These are phyloP conservation scores for Calcarius lapponicus DNA, from an alignment of 2,797 vertebrate species.

Conservation along the genomic window DNA sequence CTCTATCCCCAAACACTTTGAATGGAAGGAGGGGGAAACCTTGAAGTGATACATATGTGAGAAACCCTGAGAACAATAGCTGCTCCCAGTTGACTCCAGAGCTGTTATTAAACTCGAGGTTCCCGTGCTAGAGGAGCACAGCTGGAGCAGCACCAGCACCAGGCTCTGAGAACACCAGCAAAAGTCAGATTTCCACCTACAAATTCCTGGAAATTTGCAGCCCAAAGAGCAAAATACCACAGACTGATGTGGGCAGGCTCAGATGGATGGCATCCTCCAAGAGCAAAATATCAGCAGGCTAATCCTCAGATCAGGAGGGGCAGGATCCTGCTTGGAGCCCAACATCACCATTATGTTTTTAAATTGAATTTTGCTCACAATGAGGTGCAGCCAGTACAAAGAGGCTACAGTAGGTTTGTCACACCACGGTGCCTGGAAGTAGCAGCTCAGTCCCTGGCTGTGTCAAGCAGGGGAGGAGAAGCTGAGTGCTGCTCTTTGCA, in stretches of 20 bases:
- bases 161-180: not conserved
- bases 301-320: not conserved
- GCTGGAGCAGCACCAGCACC: conserved; percentile 11
- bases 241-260: not conserved
- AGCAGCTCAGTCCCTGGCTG: not conserved
- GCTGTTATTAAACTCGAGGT: conserved; percentile 12
- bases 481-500: not conserved
- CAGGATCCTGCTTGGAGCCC: not conserved
- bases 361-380: not conserved
- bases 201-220: not conserved
- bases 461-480: not conserved
- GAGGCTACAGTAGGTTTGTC: not conserved
- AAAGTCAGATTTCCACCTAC: not conserved
- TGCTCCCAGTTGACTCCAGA: conserved; percentile 16
- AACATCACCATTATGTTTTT: rapidly evolving
- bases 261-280: not conserved
- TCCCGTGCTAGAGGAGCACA: not conserved
- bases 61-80: conserved; percentile 21
- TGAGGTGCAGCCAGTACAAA: not conserved
- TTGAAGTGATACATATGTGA: not conserved
- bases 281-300: not conserved
- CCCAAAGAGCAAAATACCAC: not conserved
- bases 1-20: not conserved
- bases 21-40: conserved; percentile 1
- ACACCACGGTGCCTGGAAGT: not conserved